A percentile compares a stretch with the other conserved stretches of the same genome.
Conservation (phyloP, 2,888 invertebrate genomes). For the Coelogynopora nodosa region DNA sequence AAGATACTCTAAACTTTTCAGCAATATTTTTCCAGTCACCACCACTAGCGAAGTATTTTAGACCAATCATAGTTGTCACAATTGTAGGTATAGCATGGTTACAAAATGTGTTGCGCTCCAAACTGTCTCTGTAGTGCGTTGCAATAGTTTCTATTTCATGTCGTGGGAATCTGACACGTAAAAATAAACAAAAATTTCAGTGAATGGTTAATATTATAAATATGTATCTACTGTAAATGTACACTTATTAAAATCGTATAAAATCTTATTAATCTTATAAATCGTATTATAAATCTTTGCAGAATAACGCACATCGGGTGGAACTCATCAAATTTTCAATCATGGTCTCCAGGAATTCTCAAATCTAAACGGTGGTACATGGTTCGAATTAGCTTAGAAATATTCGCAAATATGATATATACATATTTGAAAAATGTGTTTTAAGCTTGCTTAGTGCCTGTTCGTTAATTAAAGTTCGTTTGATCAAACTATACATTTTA, state of each 20-base stretch:
- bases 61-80: background rate
- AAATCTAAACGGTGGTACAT: background rate
- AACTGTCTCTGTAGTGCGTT: background rate
- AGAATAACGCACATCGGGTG: background rate
- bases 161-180: background rate
- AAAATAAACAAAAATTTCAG: background rate
- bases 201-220: background rate
- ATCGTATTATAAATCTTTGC: background rate
- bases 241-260: background rate
- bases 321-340: background rate
- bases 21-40: background rate
- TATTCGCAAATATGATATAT: background rate
- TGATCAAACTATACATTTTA: background rate
- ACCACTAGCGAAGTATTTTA: background rate
- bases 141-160: background rate
- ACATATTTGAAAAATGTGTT: background rate
- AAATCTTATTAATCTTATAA: background rate
- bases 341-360: background rate
- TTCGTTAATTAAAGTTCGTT: background rate
- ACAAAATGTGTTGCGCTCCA: background rate
- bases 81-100: background rate
- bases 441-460: background rate
- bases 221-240: background rate
- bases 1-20: background rate
- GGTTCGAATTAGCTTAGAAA: background rate